Conservation (phyloP, 1,140 invertebrate species). For the Plutomurus gul region DNA sequence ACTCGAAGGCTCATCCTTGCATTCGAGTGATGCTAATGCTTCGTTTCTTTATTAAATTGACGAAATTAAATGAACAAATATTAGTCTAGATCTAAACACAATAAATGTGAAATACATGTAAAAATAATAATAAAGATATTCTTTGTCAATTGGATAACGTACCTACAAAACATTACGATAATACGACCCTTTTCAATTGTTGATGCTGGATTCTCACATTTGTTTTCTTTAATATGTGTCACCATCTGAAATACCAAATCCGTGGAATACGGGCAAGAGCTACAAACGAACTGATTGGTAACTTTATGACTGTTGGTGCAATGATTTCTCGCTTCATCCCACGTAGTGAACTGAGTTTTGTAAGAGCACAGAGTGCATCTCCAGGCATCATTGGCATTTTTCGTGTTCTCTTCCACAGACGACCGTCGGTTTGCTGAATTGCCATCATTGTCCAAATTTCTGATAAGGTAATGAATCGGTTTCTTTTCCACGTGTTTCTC, state of each 20-base stretch:
- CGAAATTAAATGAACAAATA: neutral
- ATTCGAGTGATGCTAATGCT: neutral
- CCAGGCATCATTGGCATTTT: slow-evolving; percentile 61
- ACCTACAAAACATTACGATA: slow-evolving; percentile 39
- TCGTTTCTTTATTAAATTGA: slow-evolving; percentile 27
- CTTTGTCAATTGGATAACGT: neutral
- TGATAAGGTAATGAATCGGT: slow-evolving; percentile 63
- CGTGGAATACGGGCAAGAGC: slow-evolving; percentile 65
- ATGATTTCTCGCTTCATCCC: slow-evolving; percentile 66
- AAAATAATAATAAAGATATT: neutral
- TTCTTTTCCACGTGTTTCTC: slow-evolving; percentile 66
- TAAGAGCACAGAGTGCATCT: slow-evolving; percentile 67
- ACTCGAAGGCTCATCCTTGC: slow-evolving; percentile 59
- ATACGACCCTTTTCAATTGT: neutral
- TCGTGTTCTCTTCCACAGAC: neutral
- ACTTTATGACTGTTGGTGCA: slow-evolving; percentile 64
- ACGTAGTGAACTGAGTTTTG: slow-evolving; percentile 65
- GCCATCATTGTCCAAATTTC: slow-evolving; percentile 60
- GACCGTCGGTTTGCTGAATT: neutral
- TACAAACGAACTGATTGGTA: slow-evolving; percentile 70
- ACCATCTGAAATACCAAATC: slow-evolving; percentile 63
- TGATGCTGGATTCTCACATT: neutral
- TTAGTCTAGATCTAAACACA: neutral
- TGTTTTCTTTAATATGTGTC: slow-evolving; percentile 62
- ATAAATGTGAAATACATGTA: neutral